Base-by-base conservation (phyloP, 2,113 vertebrate species). In the Xiphophorus hellerii region DNA sequence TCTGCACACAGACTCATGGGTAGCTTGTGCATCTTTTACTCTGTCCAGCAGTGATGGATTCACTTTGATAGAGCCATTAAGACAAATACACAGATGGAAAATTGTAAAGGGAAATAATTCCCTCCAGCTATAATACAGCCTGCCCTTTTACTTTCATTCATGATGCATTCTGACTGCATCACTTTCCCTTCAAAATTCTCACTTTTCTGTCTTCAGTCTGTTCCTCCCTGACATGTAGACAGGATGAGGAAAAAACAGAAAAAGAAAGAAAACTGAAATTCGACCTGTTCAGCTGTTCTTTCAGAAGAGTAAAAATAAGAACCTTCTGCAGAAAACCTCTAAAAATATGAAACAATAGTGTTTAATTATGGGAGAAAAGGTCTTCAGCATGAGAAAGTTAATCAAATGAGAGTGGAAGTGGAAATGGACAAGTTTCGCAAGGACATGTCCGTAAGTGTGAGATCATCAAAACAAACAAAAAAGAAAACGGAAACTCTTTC, bases 1-100 rank as follows among this genome's bases (percentile, higher is more conserved):
- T 65, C 48, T 22, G 17, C 58, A 30, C 66, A 75, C 61, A 61
- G 42, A 66, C 80, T 84, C 66, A 80, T 85, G 82, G 83, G 85
- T 79, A 61, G 69, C 70, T 74, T 60, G 10, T 6, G 42, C 30
- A 17, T 33, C 31, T 33, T 60, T 37, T 30, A 22, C 64, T 25
- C 66, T 20, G 54, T 25, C 20, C 27, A 4, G 37, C 13, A 9
- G 70, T 78, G 81, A 87, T 85, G 71, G 69, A 62, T 70, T 84
- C 71, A 80, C 75, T 74, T 84, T 81, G 86, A 90, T 79, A 86
- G 76, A 28, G 54, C 80, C 77, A 91, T 92, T 88, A 92, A 78
- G 72, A 74, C 66, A 74, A 69, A 85, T 74, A 80, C 58, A 62
- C 33, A 58, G 60, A 81, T 58, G 81, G 54, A 73, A 68, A 85